Percentiles rank a stretch among this genome's conserved stretches.
Conservation (phyloP, 2,888 invertebrate species). For the Ophioninae sp. region DNA sequence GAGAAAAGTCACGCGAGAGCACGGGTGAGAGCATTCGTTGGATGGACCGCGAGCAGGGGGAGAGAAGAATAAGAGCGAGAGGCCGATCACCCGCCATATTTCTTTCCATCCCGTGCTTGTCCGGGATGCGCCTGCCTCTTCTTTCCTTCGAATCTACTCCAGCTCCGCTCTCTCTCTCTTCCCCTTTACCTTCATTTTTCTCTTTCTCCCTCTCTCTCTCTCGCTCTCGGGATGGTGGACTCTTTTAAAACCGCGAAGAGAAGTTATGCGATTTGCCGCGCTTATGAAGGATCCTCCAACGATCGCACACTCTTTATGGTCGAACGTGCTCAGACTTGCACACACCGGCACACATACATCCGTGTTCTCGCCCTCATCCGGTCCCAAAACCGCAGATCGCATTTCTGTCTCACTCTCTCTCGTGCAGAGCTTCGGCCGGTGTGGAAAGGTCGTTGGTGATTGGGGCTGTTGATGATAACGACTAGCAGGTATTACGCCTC, state of each 20-base stretch:
- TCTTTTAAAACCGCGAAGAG: constrained; percentile 63
- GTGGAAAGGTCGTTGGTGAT: not conserved
- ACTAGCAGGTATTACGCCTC: constrained; percentile 13
- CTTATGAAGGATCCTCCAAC: constrained; percentile 61
- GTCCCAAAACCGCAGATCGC: constrained; percentile 4
- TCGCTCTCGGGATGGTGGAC: constrained; percentile 23
- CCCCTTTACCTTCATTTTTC: not conserved
- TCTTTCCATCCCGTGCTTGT: constrained; percentile 77
- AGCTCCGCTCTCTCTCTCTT: constrained; percentile 11
- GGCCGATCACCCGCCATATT: constrained; percentile 80
- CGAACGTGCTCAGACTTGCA: constrained; percentile 49
- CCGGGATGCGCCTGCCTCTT: constrained; percentile 49
- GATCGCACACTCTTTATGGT: constrained; percentile 60
- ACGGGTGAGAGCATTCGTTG: constrained; percentile 16
- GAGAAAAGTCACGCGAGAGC: constrained; percentile 28
- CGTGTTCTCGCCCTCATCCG: constrained; percentile 32
- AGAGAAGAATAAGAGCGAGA: constrained; percentile 59
- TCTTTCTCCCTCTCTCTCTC: constrained; percentile 15
- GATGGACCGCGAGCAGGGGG: constrained; percentile 4
- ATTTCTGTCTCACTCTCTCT: not conserved
- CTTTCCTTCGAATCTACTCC: constrained; percentile 23
- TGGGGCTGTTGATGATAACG: constrained; percentile 24
- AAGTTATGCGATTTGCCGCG: constrained; percentile 75
- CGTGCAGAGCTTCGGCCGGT: not conserved
- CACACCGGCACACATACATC: constrained; percentile 15